Evolutionary conservation across 2,113 vertebrate species (phyloP), one percentile per base, ranked within the genome.

Genomic region (Cnemophilus loriae): DNA sequence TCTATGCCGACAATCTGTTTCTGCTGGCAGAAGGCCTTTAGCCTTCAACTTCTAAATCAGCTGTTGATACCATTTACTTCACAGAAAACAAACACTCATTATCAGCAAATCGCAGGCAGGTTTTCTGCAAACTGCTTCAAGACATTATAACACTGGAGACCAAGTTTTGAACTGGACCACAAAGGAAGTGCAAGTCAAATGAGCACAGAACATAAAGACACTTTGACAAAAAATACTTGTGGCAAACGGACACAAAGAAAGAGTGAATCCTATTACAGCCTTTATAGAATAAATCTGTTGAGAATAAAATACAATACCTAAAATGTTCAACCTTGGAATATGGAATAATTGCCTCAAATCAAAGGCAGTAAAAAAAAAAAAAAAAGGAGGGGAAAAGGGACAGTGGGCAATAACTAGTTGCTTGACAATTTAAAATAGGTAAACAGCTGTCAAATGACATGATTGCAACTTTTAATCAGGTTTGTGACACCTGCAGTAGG

Each of bases 111-210:
- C 76, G 81, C 33, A 50, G 37, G n/a, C 50, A 77, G 41, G 23
- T 47, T 86, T 93, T 70, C 85, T 88, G 88, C 42, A 88, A 80
- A 85, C 14, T 70, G 39, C 44, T 86, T 83, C 61, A 83, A 83
- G 55, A 39, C 30, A 44, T 2, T 50, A 0, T 24, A 84, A 26
- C 22, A 68, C n/a, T 15, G 47, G 7, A 71, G 22, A 88, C 13
- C 12, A 69, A 83, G 44, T 74, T 90, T 63, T 80, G 39, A 94
- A 77, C 5, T 14, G 50, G 68, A 86, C 68, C 68, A 84, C 76
- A 95, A 73, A 93, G 55, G 52, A 94, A 95, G 41, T 21, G 12
- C 35, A 79, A 82, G 33, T 64, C 70, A 79, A 84, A 87, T 4
- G 4, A 71, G 15, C 2, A 4, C 8, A 49, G 27, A 94, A 71